A percentile compares a stretch with the other conserved stretches of the same genome.
Conservation (phyloP, 2,888 invertebrate genomes). For the Belgica antarctica region DNA sequence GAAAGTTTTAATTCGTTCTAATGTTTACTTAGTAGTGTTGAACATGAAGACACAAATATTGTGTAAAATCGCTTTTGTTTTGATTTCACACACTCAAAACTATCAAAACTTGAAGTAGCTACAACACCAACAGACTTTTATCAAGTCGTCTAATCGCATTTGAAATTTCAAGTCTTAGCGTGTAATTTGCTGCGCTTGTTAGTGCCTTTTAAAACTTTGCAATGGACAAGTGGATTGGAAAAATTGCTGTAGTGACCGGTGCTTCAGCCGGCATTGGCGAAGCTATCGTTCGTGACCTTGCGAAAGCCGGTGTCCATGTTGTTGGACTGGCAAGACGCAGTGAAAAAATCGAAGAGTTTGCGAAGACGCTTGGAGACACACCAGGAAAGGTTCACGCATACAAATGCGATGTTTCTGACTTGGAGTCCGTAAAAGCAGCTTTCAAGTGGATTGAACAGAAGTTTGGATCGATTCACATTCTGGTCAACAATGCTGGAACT, state of each 20-base stretch:
- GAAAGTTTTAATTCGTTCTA: too few species aligned
- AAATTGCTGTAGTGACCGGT: constrained; percentile 7
- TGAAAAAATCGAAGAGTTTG: constrained; percentile 50
- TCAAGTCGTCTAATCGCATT: too few species aligned
- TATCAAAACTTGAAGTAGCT: too few species aligned
- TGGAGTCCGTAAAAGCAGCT: constrained; percentile 48
- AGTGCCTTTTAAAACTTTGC: too few species aligned
- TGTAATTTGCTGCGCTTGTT: too few species aligned
- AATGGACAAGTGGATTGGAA: constrained; percentile 9
- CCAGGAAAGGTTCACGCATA: constrained; percentile 51
- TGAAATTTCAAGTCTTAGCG: too few species aligned
- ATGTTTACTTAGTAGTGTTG: too few species aligned
- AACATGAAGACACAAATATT: too few species aligned
- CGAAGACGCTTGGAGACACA: background rate
- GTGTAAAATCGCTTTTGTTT: too few species aligned
- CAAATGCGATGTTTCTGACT: constrained; percentile 49
- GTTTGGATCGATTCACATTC: constrained; percentile 55
- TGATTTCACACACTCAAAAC: too few species aligned
- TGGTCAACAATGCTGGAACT: constrained; percentile 57
- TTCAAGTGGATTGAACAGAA: constrained; percentile 48
- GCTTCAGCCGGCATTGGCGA: background rate
- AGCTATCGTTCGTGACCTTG: background rate
- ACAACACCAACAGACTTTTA: too few species aligned
- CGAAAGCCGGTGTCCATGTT: constrained; percentile 51
- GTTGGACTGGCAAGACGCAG: constrained; percentile 54